Evolutionary conservation across 1,140 invertebrate genomes (phyloP).

Genomic region (Drosophila insularis): DNA sequence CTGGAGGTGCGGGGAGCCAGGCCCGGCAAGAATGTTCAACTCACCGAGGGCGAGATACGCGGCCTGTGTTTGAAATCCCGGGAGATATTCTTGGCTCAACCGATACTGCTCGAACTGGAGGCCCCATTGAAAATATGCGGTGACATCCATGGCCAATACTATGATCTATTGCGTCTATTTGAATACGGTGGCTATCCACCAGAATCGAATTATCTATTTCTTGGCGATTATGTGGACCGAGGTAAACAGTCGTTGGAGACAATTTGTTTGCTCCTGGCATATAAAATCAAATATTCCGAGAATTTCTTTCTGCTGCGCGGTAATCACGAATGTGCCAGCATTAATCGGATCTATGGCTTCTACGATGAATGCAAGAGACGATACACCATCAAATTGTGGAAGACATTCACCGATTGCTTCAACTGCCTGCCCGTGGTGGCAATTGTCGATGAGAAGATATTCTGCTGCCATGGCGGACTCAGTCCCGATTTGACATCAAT

Average conservation of each 20-base stretch:
- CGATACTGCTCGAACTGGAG: constrained; percentile 98
- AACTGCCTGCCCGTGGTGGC: constrained; percentile 98
- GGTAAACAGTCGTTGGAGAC: constrained; percentile 94
- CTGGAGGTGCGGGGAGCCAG: constrained; percentile 91
- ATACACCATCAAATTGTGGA: constrained; percentile 99
- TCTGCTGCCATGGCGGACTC: constrained; percentile 97
- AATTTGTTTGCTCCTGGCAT: constrained; percentile 95
- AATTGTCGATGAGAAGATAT: constrained; percentile 98
- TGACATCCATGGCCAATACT: constrained; percentile 99
- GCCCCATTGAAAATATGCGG: constrained; percentile 99
- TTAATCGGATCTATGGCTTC: constrained; percentile 96
- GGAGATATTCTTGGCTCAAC: constrained; percentile 99
- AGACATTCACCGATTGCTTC: constrained; percentile 99
- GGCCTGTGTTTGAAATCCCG: constrained; percentile 97
- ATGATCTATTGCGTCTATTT: constrained; percentile 97
- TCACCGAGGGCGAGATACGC: constrained; percentile 97
- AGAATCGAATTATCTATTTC: constrained; percentile 99
- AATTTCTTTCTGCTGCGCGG: constrained; percentile 93
- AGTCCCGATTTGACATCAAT: constrained; percentile 94
- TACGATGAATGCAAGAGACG: constrained; percentile 98
- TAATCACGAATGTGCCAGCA: constrained; percentile 94
- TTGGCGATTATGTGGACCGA: constrained; percentile 93
- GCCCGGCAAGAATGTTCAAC: constrained; percentile 97
- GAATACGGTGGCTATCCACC: constrained; percentile 99
- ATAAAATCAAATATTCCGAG: constrained; percentile 96